Conservation (phyloP, 1,140 invertebrate genomes). For the Drosophila pseudoobscura region DNA sequence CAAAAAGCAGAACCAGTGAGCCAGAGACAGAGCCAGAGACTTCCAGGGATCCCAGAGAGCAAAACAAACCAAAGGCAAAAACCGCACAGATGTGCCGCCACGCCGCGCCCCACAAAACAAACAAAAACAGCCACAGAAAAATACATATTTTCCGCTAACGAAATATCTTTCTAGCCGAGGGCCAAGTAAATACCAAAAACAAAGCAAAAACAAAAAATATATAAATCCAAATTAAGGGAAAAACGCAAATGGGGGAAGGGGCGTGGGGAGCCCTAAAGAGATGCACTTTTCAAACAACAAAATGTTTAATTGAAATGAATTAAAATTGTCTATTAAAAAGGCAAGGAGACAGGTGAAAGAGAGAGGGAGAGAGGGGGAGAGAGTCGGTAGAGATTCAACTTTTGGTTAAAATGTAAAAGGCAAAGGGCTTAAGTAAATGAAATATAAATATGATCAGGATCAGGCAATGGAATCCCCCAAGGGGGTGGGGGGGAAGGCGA, state of each 20-base stretch:
- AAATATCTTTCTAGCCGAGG: slow-evolving; percentile 49
- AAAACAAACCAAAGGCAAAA: slow-evolving; percentile 61
- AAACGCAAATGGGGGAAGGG: neutral
- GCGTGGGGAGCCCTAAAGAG: neutral
- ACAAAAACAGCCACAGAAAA: slow-evolving; percentile 16
- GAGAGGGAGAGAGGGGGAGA: too few relatives aligned
- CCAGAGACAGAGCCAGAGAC: neutral
- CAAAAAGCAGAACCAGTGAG: slow-evolving; percentile 44
- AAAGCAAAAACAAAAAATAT: slow-evolving; percentile 12
- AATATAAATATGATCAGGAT: slow-evolving; percentile 17
- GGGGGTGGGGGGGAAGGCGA: too few relatives aligned
- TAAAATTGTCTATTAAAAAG: neutral
- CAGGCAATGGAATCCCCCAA: neutral
- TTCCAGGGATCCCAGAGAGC: slow-evolving; percentile 32
- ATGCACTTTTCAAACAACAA: slow-evolving; percentile 26
- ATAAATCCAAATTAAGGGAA: slow-evolving; percentile 35
- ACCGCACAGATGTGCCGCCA: slow-evolving; percentile 60
- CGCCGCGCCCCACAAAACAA: too few relatives aligned
- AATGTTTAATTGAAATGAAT: slow-evolving; percentile 25
- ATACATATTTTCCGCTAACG: too few relatives aligned
- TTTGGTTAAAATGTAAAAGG: slow-evolving; percentile 18
- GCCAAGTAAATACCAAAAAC: slow-evolving; percentile 19
- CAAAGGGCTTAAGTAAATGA: slow-evolving; percentile 1
- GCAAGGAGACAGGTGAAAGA: too few relatives aligned
- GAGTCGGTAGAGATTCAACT: slow-evolving; percentile 12